Conservation (phyloP, 2,113 vertebrate species). For the Sinocyclocheilus anophthalmus region DNA sequence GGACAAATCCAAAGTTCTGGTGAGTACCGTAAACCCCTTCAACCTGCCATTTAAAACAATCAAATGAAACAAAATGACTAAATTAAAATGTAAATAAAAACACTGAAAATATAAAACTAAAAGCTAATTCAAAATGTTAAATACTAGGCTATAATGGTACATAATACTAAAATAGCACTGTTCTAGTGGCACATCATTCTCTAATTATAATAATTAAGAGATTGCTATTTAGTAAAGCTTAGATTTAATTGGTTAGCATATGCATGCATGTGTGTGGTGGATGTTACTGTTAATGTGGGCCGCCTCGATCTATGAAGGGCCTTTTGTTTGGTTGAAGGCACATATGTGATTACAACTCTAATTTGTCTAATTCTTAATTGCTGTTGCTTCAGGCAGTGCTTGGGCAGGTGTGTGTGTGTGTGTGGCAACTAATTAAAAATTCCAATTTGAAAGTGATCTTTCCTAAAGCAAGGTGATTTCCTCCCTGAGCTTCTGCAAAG, state of each 20-base stretch:
- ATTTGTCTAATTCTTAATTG: slow-evolving; percentile 29
- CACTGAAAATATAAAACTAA: no score
- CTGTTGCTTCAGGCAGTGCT: background rate
- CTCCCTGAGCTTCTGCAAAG: slow-evolving; percentile 60
- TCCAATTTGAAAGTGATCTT: slow-evolving; percentile 45
- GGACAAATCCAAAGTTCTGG: slow-evolving; percentile 93
- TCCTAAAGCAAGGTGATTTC: slow-evolving; percentile 56
- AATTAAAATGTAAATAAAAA: no score
- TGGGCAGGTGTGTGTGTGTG: slow-evolving; percentile 3
- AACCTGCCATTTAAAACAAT: background rate
- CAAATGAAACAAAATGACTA: no score
- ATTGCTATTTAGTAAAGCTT: background rate
- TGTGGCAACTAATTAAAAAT: slow-evolving; percentile 65
- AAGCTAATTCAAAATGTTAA: no score
- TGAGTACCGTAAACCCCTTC: slow-evolving; percentile 67
- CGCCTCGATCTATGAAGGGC: background rate
- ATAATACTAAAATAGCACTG: background rate
- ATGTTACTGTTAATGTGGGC: background rate
- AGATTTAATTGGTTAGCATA: background rate
- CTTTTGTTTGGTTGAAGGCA: slow-evolving; percentile 5
- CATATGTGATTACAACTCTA: slow-evolving; percentile 29
- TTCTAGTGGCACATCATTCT: background rate
- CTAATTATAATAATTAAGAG: background rate
- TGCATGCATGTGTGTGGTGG: no score
- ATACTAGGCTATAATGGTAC: no score